These are phyloP conservation scores for Mactra quadrangularis DNA, from an alignment of 1,140 invertebrate species.

Conservation along the genomic window DNA sequence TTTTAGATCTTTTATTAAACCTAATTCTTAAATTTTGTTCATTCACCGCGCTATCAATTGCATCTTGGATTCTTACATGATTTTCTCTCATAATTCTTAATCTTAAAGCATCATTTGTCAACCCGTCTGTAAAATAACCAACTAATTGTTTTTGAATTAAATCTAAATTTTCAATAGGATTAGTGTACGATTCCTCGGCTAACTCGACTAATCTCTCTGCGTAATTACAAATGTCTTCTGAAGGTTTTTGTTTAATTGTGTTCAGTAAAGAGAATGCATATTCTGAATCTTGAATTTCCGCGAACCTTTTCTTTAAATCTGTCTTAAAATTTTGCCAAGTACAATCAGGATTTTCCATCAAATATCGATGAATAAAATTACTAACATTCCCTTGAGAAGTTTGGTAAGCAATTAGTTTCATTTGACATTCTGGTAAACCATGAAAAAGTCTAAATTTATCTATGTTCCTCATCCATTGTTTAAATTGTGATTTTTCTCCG, in stretches of 20 bases:
- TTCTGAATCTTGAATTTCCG: constrained; percentile 6
- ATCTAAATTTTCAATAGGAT: not conserved
- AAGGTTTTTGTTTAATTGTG: not conserved
- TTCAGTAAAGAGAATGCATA: constrained; percentile 4
- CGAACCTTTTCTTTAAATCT: constrained; percentile 5
- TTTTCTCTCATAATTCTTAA: not conserved
- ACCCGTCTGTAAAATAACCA: not conserved
- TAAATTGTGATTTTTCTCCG: not conserved
- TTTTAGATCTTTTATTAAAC: not conserved
- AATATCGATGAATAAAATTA: constrained; percentile 17
- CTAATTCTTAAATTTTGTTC: constrained; percentile 16
- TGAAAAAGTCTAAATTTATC: not conserved
- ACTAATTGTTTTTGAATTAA: not conserved
- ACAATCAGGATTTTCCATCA: not conserved
- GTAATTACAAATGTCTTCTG: not conserved
- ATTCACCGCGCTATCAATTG: not conserved
- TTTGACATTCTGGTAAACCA: not conserved
- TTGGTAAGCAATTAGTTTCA: not conserved
- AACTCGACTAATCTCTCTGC: not conserved
- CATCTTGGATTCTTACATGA: not conserved
- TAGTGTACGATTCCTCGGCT: not conserved
- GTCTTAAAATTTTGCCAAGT: constrained; percentile 9
- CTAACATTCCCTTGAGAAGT: not conserved
- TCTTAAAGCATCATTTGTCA: not conserved
- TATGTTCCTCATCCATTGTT: not conserved